A percentile compares a stretch with the other conserved stretches of the same genome.
These are phyloP conservation scores for Nasonia vitripennis DNA, from an alignment of 1,140 invertebrate species.

Conservation along the genomic window DNA sequence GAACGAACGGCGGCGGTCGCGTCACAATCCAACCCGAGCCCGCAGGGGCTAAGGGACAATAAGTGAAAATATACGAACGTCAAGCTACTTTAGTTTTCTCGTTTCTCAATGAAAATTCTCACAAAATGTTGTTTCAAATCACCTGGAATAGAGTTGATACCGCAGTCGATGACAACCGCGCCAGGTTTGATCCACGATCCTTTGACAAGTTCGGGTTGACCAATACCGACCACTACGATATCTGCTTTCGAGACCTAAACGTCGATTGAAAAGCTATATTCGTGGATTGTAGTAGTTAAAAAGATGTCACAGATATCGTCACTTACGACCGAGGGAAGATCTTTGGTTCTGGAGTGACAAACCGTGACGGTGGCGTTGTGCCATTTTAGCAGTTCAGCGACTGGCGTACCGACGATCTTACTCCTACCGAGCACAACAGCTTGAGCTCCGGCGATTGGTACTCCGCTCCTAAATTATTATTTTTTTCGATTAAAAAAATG, in stretches of 20 bases:
- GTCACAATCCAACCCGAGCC: too few species aligned
- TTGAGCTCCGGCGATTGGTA: constrained; percentile 86
- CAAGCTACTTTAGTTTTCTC: too few species aligned
- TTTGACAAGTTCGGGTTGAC: constrained; percentile 93
- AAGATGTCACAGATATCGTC: not conserved
- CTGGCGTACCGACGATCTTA: constrained; percentile 98
- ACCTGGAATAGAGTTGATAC: constrained; percentile 96
- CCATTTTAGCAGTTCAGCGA: constrained; percentile 96
- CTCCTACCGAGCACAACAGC: constrained; percentile 97
- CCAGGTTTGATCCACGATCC: constrained; percentile 98
- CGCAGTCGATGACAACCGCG: constrained; percentile 99
- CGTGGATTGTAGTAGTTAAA: constrained; percentile 16
- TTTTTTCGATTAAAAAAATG: not conserved
- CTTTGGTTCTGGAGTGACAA: constrained; percentile 95
- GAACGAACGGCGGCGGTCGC: too few species aligned
- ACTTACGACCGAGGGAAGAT: constrained; percentile 86
- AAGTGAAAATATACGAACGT: too few species aligned
- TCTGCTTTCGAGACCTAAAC: constrained; percentile 83
- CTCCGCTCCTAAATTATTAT: constrained; percentile 77
- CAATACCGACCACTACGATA: constrained; percentile 97
- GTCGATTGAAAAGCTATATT: not conserved
- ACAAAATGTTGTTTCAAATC: constrained; percentile 53
- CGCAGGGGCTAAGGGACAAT: too few species aligned
- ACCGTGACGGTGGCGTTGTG: constrained; percentile 97
- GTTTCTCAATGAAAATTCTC: too few species aligned